phyloP scores from a whole-genome alignment of 2,888 invertebrate genomes.

The Rhingia rostrata region DNA sequence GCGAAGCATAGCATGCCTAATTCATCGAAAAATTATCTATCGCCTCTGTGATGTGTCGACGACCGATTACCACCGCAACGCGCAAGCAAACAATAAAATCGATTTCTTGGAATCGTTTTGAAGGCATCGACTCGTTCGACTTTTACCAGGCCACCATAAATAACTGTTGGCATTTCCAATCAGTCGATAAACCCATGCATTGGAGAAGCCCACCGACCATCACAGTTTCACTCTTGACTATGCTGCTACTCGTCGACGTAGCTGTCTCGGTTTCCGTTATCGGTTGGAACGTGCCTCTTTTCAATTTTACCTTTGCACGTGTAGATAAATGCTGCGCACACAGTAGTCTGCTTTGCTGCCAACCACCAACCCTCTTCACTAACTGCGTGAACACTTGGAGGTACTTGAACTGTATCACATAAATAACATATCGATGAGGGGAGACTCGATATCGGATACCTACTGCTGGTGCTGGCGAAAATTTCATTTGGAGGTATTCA shows the following conservation, averaged over 20 bases:
- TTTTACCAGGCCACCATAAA: conserved; percentile 79
- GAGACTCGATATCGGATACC: conserved; percentile 35
- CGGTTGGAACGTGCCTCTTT: conserved; percentile 66
- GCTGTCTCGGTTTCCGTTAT: conserved; percentile 41
- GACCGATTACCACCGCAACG: conserved; percentile 17
- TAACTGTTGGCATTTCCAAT: conserved; percentile 73
- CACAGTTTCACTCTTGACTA: conserved; percentile 20
- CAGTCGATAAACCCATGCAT: conserved; percentile 67
- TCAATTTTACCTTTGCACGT: conserved; percentile 62
- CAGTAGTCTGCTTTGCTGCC: background rate
- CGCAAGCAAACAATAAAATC: conserved; percentile 78
- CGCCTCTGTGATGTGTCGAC: conserved; percentile 2
- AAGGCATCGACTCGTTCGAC: conserved; percentile 80
- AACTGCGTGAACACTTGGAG: conserved; percentile 3
- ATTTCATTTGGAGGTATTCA: background rate
- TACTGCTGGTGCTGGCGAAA: conserved; percentile 12
- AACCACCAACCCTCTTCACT: background rate
- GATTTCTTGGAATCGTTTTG: conserved; percentile 78
- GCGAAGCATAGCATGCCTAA: too few species aligned
- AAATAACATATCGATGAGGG: conserved; percentile 65
- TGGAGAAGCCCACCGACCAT: conserved; percentile 54
- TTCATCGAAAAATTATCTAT: background rate
- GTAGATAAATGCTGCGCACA: conserved; percentile 41
- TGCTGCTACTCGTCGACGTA: conserved; percentile 29
- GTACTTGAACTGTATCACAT: conserved; percentile 66